Base-by-base conservation (phyloP, 2,113 vertebrate species). In the Steatornis caripensis region DNA sequence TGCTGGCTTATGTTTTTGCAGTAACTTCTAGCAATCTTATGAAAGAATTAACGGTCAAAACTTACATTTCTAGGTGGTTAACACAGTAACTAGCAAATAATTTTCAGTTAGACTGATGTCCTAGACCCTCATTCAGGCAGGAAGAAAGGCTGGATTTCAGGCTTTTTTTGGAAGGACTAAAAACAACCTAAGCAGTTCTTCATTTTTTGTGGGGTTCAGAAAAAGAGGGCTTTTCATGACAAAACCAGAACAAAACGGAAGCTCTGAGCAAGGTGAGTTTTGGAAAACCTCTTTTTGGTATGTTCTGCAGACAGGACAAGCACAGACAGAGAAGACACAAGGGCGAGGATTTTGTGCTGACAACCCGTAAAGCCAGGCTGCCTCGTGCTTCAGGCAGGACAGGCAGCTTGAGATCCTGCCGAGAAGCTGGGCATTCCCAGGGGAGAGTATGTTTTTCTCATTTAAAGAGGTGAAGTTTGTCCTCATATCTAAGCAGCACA, bases 11-110 rank as follows among this genome's bases (percentile, higher is more conserved):
- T 69, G 55, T 60, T 86, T 66, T 53, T 22, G 48, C 26, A 43
- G 55, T 81, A 87, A 87, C 61, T 89, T 91, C 58, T 46, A 86
- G 49, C 68, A 92, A 66, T 6, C 9, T 23, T 77, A 26, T 74
- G 49, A 34, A 77, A 77, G 32, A 91, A 74, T 43, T 72, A 93
- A 94, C 51, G 37, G 18, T 24, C 53, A 43, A 90, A 96, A 54
- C 26, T 57, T 85, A 41, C 2, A 11, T 55, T 93, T 88, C 68
- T 66, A 70, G 64, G 10, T 90, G 22, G 61, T 77, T 85, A 85
- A 91, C n/a, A 77, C 16, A 80, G 76, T 57, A 79, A 39, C 30
- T 55, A 82, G 55, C 19, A 62, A 90, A 68, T 7, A 20, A 70
- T 75, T 87, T 84, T 89, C 39, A 53, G 17, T 61, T 64, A 49